Conservation (phyloP, 2,888 invertebrate genomes). For the Neoaliturus tenellus region DNA sequence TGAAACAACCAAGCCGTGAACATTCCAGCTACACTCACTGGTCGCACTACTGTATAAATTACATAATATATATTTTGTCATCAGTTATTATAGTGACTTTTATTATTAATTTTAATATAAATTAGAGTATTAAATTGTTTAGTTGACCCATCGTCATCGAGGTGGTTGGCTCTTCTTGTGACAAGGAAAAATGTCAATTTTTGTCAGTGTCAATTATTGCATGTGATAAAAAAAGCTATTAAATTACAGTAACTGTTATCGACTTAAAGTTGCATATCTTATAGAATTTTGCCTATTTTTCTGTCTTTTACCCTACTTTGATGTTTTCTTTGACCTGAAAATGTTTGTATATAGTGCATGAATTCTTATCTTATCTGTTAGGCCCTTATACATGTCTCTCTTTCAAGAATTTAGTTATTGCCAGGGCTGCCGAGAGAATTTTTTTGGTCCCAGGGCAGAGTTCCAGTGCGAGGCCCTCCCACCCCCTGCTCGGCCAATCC, state of each 20-base stretch:
- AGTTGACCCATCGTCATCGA: not conserved
- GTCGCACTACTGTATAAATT: conserved; percentile 2
- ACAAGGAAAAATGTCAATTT: not conserved
- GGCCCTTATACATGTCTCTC: too few species aligned
- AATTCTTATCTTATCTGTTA: too few species aligned
- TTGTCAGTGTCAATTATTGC: conserved; percentile 12
- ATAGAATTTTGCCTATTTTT: too few species aligned
- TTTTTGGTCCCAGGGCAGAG: too few species aligned
- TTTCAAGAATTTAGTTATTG: too few species aligned
- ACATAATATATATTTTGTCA: not conserved
- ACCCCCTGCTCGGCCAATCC: too few species aligned
- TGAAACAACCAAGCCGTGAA: not conserved
- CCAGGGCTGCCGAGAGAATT: too few species aligned
- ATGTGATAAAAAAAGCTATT: not conserved
- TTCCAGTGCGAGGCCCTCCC: too few species aligned
- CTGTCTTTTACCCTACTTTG: too few species aligned
- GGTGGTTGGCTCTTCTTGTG: not conserved
- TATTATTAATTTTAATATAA: conserved; percentile 7
- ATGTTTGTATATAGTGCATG: too few species aligned
- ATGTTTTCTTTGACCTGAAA: too few species aligned
- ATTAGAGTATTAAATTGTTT: not conserved
- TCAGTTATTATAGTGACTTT: not conserved
- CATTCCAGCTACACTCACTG: not conserved
- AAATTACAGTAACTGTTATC: not conserved
- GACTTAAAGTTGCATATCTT: not conserved